Conservation (phyloP, 1,140 invertebrate species). For the Aphaenogaster floridana region DNA sequence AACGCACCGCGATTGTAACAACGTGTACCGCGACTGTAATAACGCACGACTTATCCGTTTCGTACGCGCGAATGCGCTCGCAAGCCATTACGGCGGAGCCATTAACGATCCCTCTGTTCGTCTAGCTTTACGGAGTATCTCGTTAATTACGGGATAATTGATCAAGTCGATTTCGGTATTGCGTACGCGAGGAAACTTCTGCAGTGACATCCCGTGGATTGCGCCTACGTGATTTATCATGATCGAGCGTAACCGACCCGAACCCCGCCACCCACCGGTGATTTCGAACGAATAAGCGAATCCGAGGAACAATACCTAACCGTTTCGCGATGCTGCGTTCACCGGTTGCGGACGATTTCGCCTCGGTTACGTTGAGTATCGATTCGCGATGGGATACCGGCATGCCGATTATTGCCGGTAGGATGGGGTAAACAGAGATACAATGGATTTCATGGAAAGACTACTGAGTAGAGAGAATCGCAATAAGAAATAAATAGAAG, state of each 20-base stretch:
- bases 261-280: neutral
- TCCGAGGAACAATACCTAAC: slow-evolving; percentile 25
- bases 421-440: neutral
- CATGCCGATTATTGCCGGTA: neutral
- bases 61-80: slow-evolving; percentile 12
- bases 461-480: neutral
- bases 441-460: neutral
- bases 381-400: slow-evolving; percentile 8
- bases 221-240: slow-evolving; percentile 61
- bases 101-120: slow-evolving; percentile 53
- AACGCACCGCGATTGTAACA: slow-evolving; percentile 25
- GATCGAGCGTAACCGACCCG: slow-evolving; percentile 28
- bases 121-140: slow-evolving; percentile 42
- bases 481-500: neutral
- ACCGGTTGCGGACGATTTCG: neutral
- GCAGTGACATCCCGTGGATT: slow-evolving; percentile 40
- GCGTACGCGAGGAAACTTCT: slow-evolving; percentile 56
- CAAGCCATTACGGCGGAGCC: slow-evolving; percentile 62
- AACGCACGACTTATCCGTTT: slow-evolving; percentile 9
- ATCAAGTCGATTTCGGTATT: slow-evolving; percentile 67
- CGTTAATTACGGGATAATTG: slow-evolving; percentile 70
- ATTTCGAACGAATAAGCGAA: slow-evolving; percentile 14
- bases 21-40: neutral
- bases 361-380: neutral
- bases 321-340: slow-evolving; percentile 12